Evolutionary conservation across 2,888 invertebrate species (phyloP), one percentile per base, ranked within the genome.

Genomic region (Caradrina kadenii): DNA sequence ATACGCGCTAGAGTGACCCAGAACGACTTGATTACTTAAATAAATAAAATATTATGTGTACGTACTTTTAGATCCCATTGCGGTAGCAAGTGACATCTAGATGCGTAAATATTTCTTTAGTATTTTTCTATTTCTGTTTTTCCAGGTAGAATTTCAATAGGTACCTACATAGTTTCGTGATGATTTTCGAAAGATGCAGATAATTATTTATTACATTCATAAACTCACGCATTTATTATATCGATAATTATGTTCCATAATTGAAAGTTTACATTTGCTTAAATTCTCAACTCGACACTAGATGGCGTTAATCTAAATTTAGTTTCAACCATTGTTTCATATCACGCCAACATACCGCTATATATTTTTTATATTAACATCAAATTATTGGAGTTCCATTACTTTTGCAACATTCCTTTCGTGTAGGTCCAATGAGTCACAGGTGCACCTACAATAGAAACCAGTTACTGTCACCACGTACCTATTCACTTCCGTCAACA

Each of bases 401-500:
- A 52, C 22, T 63, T 68, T 62, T 63, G 19, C 17, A 78, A 31
- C 62, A 81, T 66, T 49, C 63, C 56, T 60, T 50, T 58, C 15
- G 19, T 70, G n/a, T 62, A 31, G 15, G 13, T 10, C 26, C 8
- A 67, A 15, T 76, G 83, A 80, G 62, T 82, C 80, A 82, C 56
- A 70, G 66, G 26, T 62, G 17, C 31, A 48, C 58, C 11, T 56
- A 58, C 21, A 69, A 76, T 75, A 72, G 79, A 84, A 84, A 80
- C 74, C 58, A 64, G 42, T 60, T 17, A 35, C 85, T 86, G 75
- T 86, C 77, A 76, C 85, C 86, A 86, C 86, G 86, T 82, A 50
- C 45, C 2, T 22, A 49, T 17, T 64, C 60, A 58, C 84, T 86
- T 86, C 85, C 85, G 86, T 86, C 82, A 84, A 84, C 76, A 78